phyloP scores from a whole-genome alignment of 1,140 invertebrate species.

The Lepidostoma basale region DNA sequence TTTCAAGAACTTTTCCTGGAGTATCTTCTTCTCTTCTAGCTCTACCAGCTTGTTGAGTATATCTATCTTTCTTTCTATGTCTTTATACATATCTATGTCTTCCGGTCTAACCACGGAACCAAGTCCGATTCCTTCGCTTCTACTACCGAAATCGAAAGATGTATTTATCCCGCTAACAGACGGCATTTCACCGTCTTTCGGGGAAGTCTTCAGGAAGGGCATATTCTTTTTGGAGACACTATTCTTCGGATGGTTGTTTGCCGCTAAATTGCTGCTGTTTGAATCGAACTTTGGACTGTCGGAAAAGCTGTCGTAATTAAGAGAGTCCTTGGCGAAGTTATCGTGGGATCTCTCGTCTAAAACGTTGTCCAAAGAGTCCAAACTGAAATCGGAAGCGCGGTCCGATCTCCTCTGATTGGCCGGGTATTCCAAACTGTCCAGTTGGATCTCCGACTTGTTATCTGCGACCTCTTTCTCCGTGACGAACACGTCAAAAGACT shows the following conservation, averaged over 20 bases:
- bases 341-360: slow-evolving; percentile 51
- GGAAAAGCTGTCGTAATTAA: slow-evolving; percentile 42
- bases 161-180: slow-evolving; percentile 33
- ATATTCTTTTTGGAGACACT: slow-evolving; percentile 41
- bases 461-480: slow-evolving; percentile 65
- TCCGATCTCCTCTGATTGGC: slow-evolving; percentile 59
- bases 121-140: background rate
- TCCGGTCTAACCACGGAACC: slow-evolving; percentile 41
- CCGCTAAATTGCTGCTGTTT: slow-evolving; percentile 38
- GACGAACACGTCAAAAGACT: slow-evolving; percentile 64
- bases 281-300: slow-evolving; percentile 42
- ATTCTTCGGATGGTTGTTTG: slow-evolving; percentile 41
- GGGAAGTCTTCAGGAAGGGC: slow-evolving; percentile 39
- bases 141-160: slow-evolving; percentile 45
- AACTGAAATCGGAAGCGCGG: slow-evolving; percentile 56
- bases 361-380: slow-evolving; percentile 58
- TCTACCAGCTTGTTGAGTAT: slow-evolving; percentile 71
- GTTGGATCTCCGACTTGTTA: slow-evolving; percentile 63
- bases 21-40: slow-evolving; percentile 69
- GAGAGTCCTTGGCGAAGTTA: slow-evolving; percentile 59
- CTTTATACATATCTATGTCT: slow-evolving; percentile 62
- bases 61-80: slow-evolving; percentile 69
- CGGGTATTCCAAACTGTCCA: slow-evolving; percentile 65
- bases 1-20: slow-evolving; percentile 64
- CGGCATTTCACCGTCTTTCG: slow-evolving; percentile 29